phyloP scores from a whole-genome alignment of 2,888 invertebrate genomes.

The Timema cristinae region DNA sequence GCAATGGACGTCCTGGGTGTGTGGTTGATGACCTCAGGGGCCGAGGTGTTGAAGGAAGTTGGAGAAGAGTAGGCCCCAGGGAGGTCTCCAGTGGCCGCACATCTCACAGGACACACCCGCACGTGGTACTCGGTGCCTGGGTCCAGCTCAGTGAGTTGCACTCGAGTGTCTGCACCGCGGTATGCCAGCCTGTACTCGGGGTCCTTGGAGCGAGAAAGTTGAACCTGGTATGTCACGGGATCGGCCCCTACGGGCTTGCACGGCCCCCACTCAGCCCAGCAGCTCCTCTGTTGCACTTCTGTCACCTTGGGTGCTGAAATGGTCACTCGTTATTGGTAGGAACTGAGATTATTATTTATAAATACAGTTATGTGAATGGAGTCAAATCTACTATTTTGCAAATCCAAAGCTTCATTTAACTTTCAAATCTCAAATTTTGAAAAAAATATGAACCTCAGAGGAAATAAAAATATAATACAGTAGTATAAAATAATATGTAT shows the following conservation, averaged over 20 bases:
- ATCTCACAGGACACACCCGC: constrained; percentile 73
- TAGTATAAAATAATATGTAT: no score
- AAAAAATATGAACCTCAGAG: no score
- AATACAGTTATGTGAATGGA: neutral
- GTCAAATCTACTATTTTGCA: no score
- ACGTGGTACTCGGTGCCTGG: constrained; percentile 71
- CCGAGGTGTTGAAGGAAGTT: constrained; percentile 53
- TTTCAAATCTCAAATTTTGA: no score
- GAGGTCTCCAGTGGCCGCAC: constrained; percentile 55
- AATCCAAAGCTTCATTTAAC: no score
- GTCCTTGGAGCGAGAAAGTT: constrained; percentile 58
- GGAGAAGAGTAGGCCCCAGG: constrained; percentile 67
- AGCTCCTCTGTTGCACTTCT: constrained; percentile 52
- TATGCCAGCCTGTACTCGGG: constrained; percentile 65
- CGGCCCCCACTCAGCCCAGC: constrained; percentile 63
- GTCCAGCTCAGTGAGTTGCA: constrained; percentile 63
- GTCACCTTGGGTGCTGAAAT: constrained; percentile 56
- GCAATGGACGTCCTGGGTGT: constrained; percentile 42
- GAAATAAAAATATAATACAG: no score
- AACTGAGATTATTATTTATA: neutral
- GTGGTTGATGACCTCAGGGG: constrained; percentile 27
- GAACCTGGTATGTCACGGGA: constrained; percentile 70
- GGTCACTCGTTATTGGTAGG: no score
- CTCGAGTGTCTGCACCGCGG: constrained; percentile 59
- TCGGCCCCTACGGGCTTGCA: constrained; percentile 55